phyloP scores from a whole-genome alignment of 30 jellyfish, hydroid and myxozoan species.

The Hydractinia symbiolongicarpus region DNA sequence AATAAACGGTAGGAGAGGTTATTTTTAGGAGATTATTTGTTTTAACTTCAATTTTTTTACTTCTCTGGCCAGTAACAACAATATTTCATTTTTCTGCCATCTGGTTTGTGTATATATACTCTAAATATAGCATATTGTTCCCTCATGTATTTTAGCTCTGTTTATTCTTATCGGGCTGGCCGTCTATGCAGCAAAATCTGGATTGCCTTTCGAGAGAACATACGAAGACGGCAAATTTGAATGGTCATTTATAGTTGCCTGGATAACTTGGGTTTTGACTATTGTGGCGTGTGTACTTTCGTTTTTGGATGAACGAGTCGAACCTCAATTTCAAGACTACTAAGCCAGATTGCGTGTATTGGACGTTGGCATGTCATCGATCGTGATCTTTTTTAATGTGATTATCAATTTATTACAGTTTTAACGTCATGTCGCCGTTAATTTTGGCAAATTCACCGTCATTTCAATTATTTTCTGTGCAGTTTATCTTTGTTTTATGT shows the following conservation, averaged over 20 bases:
- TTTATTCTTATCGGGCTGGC: conserved; percentile 71
- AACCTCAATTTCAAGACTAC: conserved; percentile 8
- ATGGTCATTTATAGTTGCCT: conserved; percentile 74
- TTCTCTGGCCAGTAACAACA: too few relatives aligned
- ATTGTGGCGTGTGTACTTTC: conserved; percentile 53
- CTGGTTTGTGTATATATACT: too few relatives aligned
- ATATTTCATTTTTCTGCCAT: too few relatives aligned
- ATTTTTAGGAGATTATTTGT: neutral
- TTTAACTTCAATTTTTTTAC: too few relatives aligned
- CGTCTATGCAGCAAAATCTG: conserved; percentile 75
- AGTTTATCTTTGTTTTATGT: too few relatives aligned
- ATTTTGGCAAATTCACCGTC: too few relatives aligned
- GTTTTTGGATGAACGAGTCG: conserved; percentile 33
- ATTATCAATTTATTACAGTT: too few relatives aligned
- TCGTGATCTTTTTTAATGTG: too few relatives aligned
- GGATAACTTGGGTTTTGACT: conserved; percentile 78
- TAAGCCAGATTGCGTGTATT: neutral
- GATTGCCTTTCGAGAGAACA: conserved; percentile 49
- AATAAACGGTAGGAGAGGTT: conserved; percentile 43
- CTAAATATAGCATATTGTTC: too few relatives aligned
- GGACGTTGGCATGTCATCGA: too few relatives aligned
- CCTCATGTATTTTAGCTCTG: conserved; percentile 39
- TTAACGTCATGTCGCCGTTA: too few relatives aligned
- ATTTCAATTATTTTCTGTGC: too few relatives aligned
- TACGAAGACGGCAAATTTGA: conserved; percentile 21